Conservation (phyloP, 2,888 invertebrate species). For the Rotaria macrura region DNA sequence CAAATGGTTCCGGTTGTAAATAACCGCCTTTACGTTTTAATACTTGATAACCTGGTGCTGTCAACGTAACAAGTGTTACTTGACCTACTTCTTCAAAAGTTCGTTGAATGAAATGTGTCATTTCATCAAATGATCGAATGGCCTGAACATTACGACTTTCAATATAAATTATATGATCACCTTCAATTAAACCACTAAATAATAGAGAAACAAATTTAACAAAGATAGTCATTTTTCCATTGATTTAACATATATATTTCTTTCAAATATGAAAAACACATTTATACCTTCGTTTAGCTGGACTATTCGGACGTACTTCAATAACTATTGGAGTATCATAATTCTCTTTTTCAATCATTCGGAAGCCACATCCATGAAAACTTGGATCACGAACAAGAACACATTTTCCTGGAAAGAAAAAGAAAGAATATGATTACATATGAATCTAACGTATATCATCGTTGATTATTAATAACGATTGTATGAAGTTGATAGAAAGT, state of each 20-base stretch:
- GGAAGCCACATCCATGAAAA: constrained; percentile 10
- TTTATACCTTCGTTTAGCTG: constrained; percentile 10
- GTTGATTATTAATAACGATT: too few species aligned
- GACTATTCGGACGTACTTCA: constrained; percentile 3
- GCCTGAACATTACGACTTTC: constrained; percentile 12
- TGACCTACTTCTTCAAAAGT: constrained; percentile 6
- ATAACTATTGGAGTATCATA: constrained; percentile 9
- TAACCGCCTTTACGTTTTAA: constrained; percentile 10
- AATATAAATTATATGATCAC: constrained; percentile 20
- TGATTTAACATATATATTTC: background rate
- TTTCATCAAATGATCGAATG: background rate
- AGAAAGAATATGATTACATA: too few species aligned
- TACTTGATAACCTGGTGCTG: background rate
- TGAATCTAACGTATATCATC: too few species aligned
- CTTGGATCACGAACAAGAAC: background rate
- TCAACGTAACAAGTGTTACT: constrained; percentile 8
- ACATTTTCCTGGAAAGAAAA: background rate
- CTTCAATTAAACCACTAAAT: background rate
- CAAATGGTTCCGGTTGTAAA: background rate
- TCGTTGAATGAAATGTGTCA: constrained; percentile 5
- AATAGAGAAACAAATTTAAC: background rate
- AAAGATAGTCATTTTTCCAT: background rate
- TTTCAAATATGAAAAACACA: background rate
- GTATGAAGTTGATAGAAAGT: too few species aligned
- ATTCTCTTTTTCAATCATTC: background rate